Evolutionary conservation across 2,113 vertebrate genomes (phyloP), one percentile per base, ranked within the genome.

Genomic region (Poeciliopsis retropinna): DNA sequence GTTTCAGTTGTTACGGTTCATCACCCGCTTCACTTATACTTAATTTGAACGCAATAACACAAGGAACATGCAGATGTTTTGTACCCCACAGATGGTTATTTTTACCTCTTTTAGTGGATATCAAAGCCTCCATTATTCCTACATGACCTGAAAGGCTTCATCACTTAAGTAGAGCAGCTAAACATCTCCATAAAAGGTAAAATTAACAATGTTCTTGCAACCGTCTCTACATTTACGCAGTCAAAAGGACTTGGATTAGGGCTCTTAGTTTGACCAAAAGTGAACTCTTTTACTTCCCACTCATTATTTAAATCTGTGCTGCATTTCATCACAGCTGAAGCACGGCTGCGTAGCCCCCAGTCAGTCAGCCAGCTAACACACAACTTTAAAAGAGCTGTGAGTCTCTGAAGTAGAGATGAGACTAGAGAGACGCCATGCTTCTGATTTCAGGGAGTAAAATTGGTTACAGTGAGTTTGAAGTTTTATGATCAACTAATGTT

Each of bases 321-420:
- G 67, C 54, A 72, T 80, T 75, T 70, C 37, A 85, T 86, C 67
- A 77, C 54, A 44, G 75, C 72, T 82, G 70, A 86, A 73, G 64
- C 37, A 69, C 34, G 0, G 63, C 75, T 70, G 32, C 27, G 64
- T 74, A 79, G 79, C 76, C 70, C 2, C 3, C 9, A 83, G 67
- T 80, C 74, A 75, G 51, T 28, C 77, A 70, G 65, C 54, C 54
- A 70, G 57, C 77, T 75, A 77, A 85, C 71, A 57, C 75, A 72
- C 51, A 75, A 76, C 78, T 82, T 84, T 72, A 73, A 87, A 89
- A 78, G 60, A 85, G 65, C 60, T 19, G 30, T 0, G 47, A 75
- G 71, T 65, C 65, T 89, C 75, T 88, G 73, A 88, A 83, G 82
- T 82, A 3, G 32, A 82, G 73, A 85, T 87, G 75, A 92, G 30